Conservation (phyloP, 2,797 vertebrate genomes). For the Cacajao melanocephalus region DNA sequence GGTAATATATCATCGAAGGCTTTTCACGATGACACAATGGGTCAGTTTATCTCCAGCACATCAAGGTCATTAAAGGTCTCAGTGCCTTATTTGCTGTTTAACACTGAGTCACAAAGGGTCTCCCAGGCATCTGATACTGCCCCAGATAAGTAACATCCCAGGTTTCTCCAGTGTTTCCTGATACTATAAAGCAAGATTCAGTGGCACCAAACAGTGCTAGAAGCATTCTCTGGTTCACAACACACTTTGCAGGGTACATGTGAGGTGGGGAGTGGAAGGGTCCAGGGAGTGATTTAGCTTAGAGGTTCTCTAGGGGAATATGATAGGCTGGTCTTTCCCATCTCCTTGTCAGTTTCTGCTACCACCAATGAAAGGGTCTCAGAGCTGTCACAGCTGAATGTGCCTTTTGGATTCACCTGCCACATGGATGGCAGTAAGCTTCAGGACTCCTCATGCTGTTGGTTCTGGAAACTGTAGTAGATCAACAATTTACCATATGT, state of each 20-base stretch:
- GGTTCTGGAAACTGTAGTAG: not conserved
- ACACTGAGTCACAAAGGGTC: constrained; percentile 1
- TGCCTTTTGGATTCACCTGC: not conserved
- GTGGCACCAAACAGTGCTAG: not conserved
- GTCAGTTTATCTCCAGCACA: not conserved
- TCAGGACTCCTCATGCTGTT: not conserved
- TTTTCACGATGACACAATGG: constrained; percentile 42
- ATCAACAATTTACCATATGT: not conserved
- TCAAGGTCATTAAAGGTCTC: not conserved
- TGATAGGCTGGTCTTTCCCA: not conserved
- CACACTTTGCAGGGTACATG: not conserved
- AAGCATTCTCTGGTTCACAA: not conserved
- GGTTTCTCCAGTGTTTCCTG: not conserved
- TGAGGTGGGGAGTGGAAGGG: not conserved
- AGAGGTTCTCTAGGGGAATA: not conserved
- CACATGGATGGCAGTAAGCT: not conserved
- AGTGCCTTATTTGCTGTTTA: not conserved
- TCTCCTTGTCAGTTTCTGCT: not conserved
- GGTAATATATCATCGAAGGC: not conserved
- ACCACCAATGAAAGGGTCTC: not conserved
- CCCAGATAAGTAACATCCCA: not conserved
- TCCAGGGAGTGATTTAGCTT: not conserved
- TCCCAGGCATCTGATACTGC: not conserved
- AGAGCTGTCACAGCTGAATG: not conserved
- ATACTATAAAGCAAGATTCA: not conserved